These are phyloP conservation scores for Whitmania pigra DNA, from an alignment of 1,140 invertebrate species.

Conservation along the genomic window DNA sequence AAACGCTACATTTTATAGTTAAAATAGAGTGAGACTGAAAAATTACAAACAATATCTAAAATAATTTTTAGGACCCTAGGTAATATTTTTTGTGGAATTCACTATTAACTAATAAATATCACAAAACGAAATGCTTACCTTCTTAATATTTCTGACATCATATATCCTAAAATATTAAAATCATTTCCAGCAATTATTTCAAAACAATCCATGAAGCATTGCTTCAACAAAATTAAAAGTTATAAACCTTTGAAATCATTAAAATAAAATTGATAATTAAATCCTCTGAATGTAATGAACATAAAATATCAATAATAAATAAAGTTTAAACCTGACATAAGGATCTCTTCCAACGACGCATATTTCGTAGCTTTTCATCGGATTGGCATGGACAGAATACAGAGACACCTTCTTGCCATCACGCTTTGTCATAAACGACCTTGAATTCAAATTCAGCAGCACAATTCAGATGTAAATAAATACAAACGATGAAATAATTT, in stretches of 20 bases:
- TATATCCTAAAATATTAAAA: slow-evolving; percentile 35
- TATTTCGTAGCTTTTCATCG: slow-evolving; percentile 61
- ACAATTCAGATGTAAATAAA: no score
- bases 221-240: neutral
- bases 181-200: slow-evolving; percentile 31
- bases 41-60: no score
- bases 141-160: slow-evolving; percentile 40
- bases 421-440: slow-evolving; percentile 55
- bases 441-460: no score
- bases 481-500: no score
- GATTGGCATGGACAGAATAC: slow-evolving; percentile 75
- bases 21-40: no score
- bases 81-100: no score
- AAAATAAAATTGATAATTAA: no score
- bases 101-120: neutral
- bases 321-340: slow-evolving; percentile 4
- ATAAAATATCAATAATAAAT: no score
- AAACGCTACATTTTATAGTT: no score
- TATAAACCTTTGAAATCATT: no score
- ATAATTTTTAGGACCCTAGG: no score
- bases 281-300: no score
- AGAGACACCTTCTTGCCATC: slow-evolving; percentile 53
- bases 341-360: slow-evolving; percentile 60
- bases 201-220: slow-evolving; percentile 48
- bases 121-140: slow-evolving; percentile 28